Conservation (phyloP, 2,113 vertebrate genomes). For the Nettapus auritus region DNA sequence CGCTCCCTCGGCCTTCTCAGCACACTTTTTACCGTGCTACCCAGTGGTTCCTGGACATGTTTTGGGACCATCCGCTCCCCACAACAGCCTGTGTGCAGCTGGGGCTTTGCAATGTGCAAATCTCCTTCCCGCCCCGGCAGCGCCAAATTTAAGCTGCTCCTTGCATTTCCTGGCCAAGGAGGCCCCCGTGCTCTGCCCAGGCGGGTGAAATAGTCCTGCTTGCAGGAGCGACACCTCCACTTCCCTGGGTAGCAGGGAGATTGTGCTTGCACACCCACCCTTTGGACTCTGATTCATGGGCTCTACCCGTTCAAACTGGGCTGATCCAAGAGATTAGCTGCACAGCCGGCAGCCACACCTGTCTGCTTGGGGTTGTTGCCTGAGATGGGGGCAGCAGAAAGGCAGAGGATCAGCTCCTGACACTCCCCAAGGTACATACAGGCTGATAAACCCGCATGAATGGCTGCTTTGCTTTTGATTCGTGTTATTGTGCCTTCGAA, state of each 20-base stretch:
- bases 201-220: neutral
- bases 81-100: neutral
- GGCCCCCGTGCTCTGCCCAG: fast-evolving
- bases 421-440: neutral
- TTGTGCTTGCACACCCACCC: neutral
- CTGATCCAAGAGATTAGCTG: neutral
- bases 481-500: neutral
- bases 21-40: neutral
- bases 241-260: neutral
- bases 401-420: neutral
- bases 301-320: neutral
- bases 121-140: neutral
- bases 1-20: neutral
- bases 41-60: neutral
- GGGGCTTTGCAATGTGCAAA: neutral
- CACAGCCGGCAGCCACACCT: neutral
- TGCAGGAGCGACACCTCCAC: neutral
- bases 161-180: neutral
- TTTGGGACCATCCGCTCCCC: neutral
- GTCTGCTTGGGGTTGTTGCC: neutral
- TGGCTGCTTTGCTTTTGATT: neutral
- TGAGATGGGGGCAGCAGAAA: neutral
- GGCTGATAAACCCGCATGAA: neutral
- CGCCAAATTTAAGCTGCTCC: neutral
- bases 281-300: constrained; percentile 34